Percentiles rank a stretch among this genome's conserved stretches.
Conservation (phyloP, 2,888 invertebrate species). For the Luffia ferchaultella region DNA sequence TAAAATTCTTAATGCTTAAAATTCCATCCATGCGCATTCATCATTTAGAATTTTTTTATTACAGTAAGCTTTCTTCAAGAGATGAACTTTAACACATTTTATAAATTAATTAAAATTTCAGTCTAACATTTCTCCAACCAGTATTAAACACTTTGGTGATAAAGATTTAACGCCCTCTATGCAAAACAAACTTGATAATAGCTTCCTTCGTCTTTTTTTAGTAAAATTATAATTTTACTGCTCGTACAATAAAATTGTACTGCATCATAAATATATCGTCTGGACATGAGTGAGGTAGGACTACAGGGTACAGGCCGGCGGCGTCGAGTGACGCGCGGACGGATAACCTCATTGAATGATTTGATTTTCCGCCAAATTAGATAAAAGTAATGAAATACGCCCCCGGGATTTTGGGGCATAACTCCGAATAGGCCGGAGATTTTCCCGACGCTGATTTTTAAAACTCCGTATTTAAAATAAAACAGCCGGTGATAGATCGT, state of each 20-base stretch:
- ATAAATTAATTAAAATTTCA: not conserved
- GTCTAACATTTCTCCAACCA: not conserved
- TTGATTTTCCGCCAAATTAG: conserved; percentile 64
- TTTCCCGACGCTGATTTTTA: not conserved
- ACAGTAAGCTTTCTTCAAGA: too few species aligned
- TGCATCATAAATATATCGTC: too few species aligned
- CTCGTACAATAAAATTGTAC: too few species aligned
- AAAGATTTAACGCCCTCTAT: not conserved
- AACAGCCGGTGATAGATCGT: too few species aligned
- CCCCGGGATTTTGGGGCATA: conserved; percentile 27
- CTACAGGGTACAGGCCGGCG: not conserved
- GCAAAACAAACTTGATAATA: not conserved
- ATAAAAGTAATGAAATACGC: conserved; percentile 61
- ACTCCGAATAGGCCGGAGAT: not conserved
- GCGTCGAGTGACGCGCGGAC: conserved; percentile 22
- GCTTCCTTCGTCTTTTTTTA: not conserved
- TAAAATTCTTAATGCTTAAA: too few species aligned
- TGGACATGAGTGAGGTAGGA: not conserved
- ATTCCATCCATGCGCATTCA: too few species aligned
- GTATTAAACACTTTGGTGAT: not conserved
- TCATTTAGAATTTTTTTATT: too few species aligned
- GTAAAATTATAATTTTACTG: too few species aligned
- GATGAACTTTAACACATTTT: too few species aligned
- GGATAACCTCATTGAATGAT: conserved; percentile 60
- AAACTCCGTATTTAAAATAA: not conserved